A percentile compares a stretch with the other conserved stretches of the same genome.
These are phyloP conservation scores for Drosophila atripex DNA, from an alignment of 2,888 invertebrate species.

Conservation along the genomic window DNA sequence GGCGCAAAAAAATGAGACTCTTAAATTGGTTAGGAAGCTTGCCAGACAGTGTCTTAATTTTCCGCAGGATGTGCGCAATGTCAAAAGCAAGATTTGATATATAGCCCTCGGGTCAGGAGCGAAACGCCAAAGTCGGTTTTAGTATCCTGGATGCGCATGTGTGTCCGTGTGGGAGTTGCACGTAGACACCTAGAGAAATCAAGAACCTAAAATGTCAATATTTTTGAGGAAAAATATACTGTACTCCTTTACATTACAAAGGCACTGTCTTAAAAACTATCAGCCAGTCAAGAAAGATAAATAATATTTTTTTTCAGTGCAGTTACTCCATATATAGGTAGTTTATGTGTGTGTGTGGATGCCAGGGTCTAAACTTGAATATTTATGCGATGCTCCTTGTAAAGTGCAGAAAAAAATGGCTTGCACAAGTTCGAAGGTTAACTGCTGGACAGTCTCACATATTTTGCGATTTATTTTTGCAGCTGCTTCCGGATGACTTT, in stretches of 20 bases:
- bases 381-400: conserved; percentile 62
- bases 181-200: neutral
- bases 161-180: neutral
- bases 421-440: conserved; percentile 36
- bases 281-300: neutral
- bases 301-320: neutral
- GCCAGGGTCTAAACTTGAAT: conserved; percentile 50
- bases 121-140: conserved; percentile 42
- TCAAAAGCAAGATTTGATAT: conserved; percentile 75
- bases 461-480: conserved; percentile 28
- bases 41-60: conserved; percentile 75
- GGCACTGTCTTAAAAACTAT: no score
- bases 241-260: neutral
- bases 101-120: conserved; percentile 51
- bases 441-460: conserved; percentile 44
- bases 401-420: conserved; percentile 34
- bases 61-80: conserved; percentile 76
- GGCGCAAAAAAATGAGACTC: conserved; percentile 60
- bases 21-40: conserved; percentile 74
- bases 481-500: conserved; percentile 32
- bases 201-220: neutral
- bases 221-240: neutral
- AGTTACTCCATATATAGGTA: conserved; percentile 17
- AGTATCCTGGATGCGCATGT: conserved; percentile 14
- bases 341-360: conserved; percentile 30